Percentiles rank a stretch among this genome's conserved stretches.
These are phyloP conservation scores for Lysandra coridon DNA, from an alignment of 2,888 invertebrate species.

Conservation along the genomic window DNA sequence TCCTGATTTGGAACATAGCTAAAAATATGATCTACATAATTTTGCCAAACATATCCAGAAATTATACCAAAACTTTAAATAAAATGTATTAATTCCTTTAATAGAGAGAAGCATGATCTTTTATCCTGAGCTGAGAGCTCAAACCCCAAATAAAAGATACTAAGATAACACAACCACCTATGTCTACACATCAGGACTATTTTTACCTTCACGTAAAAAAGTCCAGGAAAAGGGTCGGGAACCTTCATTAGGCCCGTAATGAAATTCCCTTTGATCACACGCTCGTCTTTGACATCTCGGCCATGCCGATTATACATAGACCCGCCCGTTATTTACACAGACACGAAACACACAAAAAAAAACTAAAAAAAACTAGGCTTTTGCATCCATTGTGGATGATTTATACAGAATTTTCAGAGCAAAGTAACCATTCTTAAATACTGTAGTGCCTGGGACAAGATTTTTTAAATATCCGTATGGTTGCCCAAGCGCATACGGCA, in stretches of 20 bases:
- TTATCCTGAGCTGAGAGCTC: not conserved
- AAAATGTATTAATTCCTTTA: not conserved
- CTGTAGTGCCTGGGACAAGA: too few relatives aligned
- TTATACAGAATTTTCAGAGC: too few relatives aligned
- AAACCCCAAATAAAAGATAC: not conserved
- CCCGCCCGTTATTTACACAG: not conserved
- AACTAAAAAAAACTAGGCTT: too few relatives aligned
- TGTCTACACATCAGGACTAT: not conserved
- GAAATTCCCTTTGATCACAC: conserved; percentile 22
- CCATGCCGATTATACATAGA: conserved; percentile 10
- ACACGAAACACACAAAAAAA: not conserved
- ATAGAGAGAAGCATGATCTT: not conserved
- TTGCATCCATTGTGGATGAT: too few relatives aligned
- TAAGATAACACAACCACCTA: not conserved
- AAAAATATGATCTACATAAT: too few relatives aligned
- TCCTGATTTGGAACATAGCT: not conserved
- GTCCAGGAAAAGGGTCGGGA: conserved; percentile 15
- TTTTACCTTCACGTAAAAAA: conserved; percentile 11
- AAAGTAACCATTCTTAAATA: too few relatives aligned
- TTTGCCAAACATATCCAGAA: too few relatives aligned
- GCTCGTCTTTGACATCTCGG: conserved; percentile 7
- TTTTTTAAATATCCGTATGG: too few relatives aligned
- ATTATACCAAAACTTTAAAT: too few relatives aligned
- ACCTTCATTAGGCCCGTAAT: conserved; percentile 8
- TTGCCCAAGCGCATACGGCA: too few relatives aligned